These are phyloP conservation scores for Chironomus tentans DNA, from an alignment of 2,888 invertebrate genomes.

Conservation along the genomic window DNA sequence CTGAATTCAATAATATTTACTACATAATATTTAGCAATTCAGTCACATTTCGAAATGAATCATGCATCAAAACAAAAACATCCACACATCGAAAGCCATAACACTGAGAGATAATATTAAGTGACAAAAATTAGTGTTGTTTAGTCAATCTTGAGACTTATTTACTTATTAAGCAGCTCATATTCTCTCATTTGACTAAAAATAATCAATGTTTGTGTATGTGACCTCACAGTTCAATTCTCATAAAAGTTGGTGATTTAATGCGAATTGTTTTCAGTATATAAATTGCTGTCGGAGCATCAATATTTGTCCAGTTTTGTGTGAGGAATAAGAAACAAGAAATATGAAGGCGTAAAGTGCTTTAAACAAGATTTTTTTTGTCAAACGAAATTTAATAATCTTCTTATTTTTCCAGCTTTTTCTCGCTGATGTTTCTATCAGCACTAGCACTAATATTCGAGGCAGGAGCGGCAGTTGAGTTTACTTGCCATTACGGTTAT, in stretches of 20 bases:
- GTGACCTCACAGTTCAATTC: not conserved
- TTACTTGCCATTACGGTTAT: slow-evolving; percentile 4
- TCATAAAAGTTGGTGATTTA: not conserved
- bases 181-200: not conserved
- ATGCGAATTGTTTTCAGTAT: not conserved
- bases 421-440: not conserved
- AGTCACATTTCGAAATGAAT: too few relatives aligned
- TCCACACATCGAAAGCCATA: too few relatives aligned
- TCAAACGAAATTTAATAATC: not conserved
- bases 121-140: too few relatives aligned
- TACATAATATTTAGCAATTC: too few relatives aligned
- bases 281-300: not conserved
- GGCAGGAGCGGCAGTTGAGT: not conserved
- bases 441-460: not conserved
- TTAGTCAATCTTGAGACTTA: too few relatives aligned
- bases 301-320: not conserved
- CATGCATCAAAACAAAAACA: too few relatives aligned
- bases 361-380: not conserved
- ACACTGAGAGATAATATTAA: too few relatives aligned
- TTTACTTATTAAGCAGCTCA: too few relatives aligned
- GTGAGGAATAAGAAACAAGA: not conserved
- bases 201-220: not conserved
- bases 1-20: too few relatives aligned
- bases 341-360: slow-evolving; percentile 7
- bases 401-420: not conserved